Evolutionary conservation across 2,888 invertebrate genomes (phyloP), one percentile per base, ranked within the genome.

Genomic region (Cataglyphis rosenhaueri): DNA sequence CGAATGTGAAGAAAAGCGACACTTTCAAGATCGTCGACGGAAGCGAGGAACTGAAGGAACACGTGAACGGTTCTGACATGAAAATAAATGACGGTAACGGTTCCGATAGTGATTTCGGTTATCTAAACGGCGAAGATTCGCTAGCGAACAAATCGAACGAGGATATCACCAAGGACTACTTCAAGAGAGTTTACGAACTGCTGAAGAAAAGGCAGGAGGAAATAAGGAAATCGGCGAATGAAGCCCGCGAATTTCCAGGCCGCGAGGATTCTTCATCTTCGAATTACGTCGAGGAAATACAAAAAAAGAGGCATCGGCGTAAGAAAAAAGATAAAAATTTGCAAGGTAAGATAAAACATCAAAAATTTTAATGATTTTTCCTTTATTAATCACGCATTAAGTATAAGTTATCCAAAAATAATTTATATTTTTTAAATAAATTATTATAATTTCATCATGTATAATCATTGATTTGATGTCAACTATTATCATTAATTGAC

Each of bases 11-110:
- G 88, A 94, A 93, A 73, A 94, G 92, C 76, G 91, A 92, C 62
- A 94, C 93, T 8, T 94, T 93, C 75, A 93, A 92, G 82, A 89
- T 94, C 52, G 90, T 94, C 15, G 91, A 94, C 52, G 93, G 93
- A 8, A 92, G 92, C 71, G 93, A 93, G 59, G 84, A 85, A 10
- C 84, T 78, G 5, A 83, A 87, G 48, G 79, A 71, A 29, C 18
- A 12, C 12, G 38, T 15, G 15, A 75, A 83, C n/a, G 57, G 35
- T 5, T 68, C 25, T 15, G 83, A 89, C 12, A 52, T 74, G 35
- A 82, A 81, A 35, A 84, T 82, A 3, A 85, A 82, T 21, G 25
- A 18, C 8, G 71, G 61, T 9, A 65, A 41, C 3, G 59, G 41
- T 61, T 70, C 70, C 41, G 38, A 71, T 8, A 84, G 84, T 59